These are phyloP conservation scores for Stictocephala bisonia DNA, from an alignment of 2,888 invertebrate genomes.

Conservation along the genomic window DNA sequence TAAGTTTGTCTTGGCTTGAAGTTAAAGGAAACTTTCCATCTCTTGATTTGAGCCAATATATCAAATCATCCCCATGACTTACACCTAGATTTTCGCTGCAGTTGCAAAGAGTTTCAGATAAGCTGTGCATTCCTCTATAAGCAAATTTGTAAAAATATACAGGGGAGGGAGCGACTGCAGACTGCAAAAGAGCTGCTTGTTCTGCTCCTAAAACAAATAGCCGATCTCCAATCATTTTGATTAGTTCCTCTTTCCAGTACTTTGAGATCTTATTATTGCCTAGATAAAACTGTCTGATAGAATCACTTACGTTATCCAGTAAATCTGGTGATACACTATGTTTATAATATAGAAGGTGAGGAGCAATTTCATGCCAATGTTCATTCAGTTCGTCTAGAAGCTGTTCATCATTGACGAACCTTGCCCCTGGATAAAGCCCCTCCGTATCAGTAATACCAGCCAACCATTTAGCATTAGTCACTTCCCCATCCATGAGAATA, in stretches of 20 bases:
- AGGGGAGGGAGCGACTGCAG: neutral
- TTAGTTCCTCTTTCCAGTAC: neutral
- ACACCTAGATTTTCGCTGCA: constrained; percentile 27
- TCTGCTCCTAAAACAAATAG: constrained; percentile 23
- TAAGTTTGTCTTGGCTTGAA: neutral
- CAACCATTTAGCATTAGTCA: constrained; percentile 76
- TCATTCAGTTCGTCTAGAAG: constrained; percentile 48
- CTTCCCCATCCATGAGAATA: constrained; percentile 70
- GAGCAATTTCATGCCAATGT: constrained; percentile 57
- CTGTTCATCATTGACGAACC: constrained; percentile 9
- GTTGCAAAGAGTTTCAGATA: constrained; percentile 7
- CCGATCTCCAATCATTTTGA: constrained; percentile 31
- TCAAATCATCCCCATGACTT: constrained; percentile 38
- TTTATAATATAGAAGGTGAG: constrained; percentile 59
- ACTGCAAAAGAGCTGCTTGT: constrained; percentile 14
- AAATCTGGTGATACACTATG: constrained; percentile 53
- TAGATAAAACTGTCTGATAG: constrained; percentile 57
- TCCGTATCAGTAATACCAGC: constrained; percentile 75
- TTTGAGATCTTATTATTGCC: constrained; percentile 39
- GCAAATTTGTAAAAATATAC: constrained; percentile 29
- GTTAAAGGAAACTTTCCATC: neutral
- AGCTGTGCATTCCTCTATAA: constrained; percentile 4
- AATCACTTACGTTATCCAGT: constrained; percentile 48
- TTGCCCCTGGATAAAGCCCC: constrained; percentile 78
- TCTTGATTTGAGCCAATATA: neutral